Percentiles rank a stretch among this genome's conserved stretches.
phyloP scores from a whole-genome alignment of 2,888 invertebrate genomes.

The Phalangium opilio region DNA sequence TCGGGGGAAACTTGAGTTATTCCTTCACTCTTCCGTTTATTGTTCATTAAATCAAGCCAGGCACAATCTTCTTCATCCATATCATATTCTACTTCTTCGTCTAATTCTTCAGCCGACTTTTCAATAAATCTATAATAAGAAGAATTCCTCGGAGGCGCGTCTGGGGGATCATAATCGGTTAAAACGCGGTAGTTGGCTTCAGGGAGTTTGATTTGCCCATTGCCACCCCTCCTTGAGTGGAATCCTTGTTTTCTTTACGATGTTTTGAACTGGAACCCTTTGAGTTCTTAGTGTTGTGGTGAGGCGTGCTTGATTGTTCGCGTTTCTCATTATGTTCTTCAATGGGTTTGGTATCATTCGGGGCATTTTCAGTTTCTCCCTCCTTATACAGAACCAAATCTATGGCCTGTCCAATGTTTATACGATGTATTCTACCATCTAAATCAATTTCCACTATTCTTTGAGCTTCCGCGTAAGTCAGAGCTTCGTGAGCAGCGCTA shows the following conservation, averaged over 20 bases:
- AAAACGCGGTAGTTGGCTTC: constrained; percentile 53
- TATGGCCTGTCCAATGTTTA: constrained; percentile 36
- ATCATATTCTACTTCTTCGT: constrained; percentile 87
- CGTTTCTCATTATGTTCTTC: constrained; percentile 12
- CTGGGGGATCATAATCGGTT: constrained; percentile 59
- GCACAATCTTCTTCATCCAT: constrained; percentile 95
- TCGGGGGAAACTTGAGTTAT: constrained; percentile 66
- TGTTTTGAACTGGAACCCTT: constrained; percentile 20
- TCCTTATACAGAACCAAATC: constrained; percentile 27
- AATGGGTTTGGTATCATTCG: constrained; percentile 9
- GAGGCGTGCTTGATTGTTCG: constrained; percentile 11
- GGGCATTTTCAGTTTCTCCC: constrained; percentile 7
- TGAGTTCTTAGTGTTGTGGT: constrained; percentile 10
- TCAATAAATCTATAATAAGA: constrained; percentile 85
- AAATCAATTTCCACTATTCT: constrained; percentile 72
- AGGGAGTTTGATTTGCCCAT: constrained; percentile 43
- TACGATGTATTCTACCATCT: constrained; percentile 56
- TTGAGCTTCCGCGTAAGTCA: constrained; percentile 69
- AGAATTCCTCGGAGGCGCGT: constrained; percentile 68
- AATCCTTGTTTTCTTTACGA: constrained; percentile 14
- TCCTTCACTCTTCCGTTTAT: constrained; percentile 50
- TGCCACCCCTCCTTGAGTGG: neutral
- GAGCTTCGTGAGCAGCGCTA: constrained; percentile 44
- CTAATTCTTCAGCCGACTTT: constrained; percentile 81
- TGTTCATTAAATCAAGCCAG: constrained; percentile 81